Evolutionary conservation across 2,113 vertebrate genomes (phyloP).

Genomic region (Cacatua alba): DNA sequence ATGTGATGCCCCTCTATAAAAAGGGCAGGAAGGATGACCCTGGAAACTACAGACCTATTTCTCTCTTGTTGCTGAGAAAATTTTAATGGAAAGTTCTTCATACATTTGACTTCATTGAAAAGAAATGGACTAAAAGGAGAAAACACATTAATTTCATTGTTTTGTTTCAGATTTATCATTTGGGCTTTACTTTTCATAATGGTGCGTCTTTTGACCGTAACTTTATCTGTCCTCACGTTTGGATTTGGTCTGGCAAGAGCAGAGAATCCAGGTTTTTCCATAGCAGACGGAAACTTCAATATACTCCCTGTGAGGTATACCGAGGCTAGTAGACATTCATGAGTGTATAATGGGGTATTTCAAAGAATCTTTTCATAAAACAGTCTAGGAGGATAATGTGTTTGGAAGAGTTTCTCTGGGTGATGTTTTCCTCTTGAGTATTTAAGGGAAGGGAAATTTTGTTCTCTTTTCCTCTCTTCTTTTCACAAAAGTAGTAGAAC

Average conservation of each 20-base stretch:
- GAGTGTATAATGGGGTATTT: neutral
- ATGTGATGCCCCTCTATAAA: neutral
- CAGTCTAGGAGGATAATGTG: neutral
- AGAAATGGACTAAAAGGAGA: neutral
- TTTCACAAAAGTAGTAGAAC: neutral
- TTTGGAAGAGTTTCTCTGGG: neutral
- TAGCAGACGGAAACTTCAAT: slow-evolving; percentile 82
- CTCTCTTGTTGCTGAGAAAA: neutral
- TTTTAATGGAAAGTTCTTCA: neutral
- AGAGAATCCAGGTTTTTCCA: slow-evolving; percentile 81
- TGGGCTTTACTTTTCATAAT: slow-evolving; percentile 86
- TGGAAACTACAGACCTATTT: neutral
- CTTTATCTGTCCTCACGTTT: slow-evolving; percentile 84
- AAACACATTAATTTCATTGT: neutral
- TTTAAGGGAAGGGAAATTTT: neutral
- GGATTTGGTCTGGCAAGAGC: slow-evolving; percentile 83
- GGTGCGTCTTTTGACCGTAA: slow-evolving; percentile 84
- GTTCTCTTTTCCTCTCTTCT: neutral
- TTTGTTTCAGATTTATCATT: slow-evolving; percentile 79
- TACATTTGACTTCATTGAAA: neutral
- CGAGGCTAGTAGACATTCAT: neutral
- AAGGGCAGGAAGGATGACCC: neutral
- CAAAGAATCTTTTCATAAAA: neutral
- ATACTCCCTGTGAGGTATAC: slow-evolving; percentile 82
- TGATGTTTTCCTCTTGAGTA: neutral